Percentiles rank a stretch among this genome's conserved stretches.
These are phyloP conservation scores for Amblyornis subalaris DNA, from an alignment of 2,113 vertebrate genomes.

Conservation along the genomic window DNA sequence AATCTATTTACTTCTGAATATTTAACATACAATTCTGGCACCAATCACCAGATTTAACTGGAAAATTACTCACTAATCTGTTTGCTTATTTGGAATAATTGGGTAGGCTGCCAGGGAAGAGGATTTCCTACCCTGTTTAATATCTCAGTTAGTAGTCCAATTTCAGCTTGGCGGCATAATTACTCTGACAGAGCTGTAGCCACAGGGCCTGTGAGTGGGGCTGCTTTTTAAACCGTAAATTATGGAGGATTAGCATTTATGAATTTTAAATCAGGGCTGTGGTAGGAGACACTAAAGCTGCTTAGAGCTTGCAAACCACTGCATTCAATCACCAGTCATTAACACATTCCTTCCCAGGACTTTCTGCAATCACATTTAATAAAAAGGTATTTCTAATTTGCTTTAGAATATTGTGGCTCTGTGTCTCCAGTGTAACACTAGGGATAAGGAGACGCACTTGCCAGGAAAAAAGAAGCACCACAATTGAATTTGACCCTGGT, in stretches of 20 bases:
- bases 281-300: conserved; percentile 99
- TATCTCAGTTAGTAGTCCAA: conserved; percentile 98
- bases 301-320: conserved; percentile 94
- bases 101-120: conserved; percentile 94
- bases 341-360: conserved; percentile 80
- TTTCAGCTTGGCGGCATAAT: conserved; percentile 99
- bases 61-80: conserved; percentile 99
- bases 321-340: conserved; percentile 85
- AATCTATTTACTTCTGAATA: conserved; percentile 97
- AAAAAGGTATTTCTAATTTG: conserved; percentile 27
- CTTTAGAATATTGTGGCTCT: background rate
- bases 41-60: conserved; percentile 94
- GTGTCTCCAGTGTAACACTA: background rate
- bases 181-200: conserved; percentile 99
- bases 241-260: conserved; percentile 99
- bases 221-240: conserved; percentile 99
- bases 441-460: background rate
- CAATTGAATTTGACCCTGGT: conserved; percentile 18
- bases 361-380: conserved; percentile 14
- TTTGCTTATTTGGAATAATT: conserved; percentile 99
- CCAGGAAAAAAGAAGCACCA: background rate
- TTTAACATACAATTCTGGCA: conserved; percentile 91
- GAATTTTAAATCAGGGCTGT: conserved; percentile 99
- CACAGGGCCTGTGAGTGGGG: conserved; percentile 97
- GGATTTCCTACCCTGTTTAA: conserved; percentile 97